These are phyloP conservation scores for Sisyra nigra DNA, from an alignment of 2,888 invertebrate genomes.

Conservation along the genomic window DNA sequence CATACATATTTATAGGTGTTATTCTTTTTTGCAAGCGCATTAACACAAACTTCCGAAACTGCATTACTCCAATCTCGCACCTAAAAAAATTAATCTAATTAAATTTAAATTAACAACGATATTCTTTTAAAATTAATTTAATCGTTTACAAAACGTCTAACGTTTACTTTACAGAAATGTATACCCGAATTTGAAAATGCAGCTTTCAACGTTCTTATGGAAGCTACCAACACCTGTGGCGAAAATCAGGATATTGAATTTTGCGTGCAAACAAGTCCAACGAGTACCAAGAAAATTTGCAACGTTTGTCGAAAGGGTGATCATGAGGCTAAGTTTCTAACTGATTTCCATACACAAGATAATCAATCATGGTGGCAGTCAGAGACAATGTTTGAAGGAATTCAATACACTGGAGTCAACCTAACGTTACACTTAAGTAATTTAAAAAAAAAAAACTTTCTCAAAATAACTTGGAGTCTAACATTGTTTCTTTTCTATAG, in stretches of 20 bases:
- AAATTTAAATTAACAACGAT: no score
- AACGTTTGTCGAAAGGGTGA: constrained; percentile 56
- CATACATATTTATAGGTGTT: constrained; percentile 76
- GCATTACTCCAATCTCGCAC: constrained; percentile 55
- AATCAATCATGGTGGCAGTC: constrained; percentile 97
- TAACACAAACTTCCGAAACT: constrained; percentile 59
- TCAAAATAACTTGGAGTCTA: neutral
- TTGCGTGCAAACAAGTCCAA: constrained; percentile 80
- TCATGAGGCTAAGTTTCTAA: constrained; percentile 62
- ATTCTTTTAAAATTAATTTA: no score
- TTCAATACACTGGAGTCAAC: constrained; percentile 84
- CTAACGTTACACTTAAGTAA: constrained; percentile 75
- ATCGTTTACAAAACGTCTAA: no score
- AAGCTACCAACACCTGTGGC: constrained; percentile 94
- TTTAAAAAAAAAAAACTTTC: constrained; percentile 15
- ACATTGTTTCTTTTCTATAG: constrained; percentile 36
- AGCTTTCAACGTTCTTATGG: constrained; percentile 76
- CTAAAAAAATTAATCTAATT: constrained; percentile 1
- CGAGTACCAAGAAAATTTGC: constrained; percentile 53
- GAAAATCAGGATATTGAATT: constrained; percentile 62
- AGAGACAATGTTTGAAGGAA: constrained; percentile 89
- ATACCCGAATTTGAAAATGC: constrained; percentile 95
- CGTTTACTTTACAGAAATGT: constrained; percentile 59
- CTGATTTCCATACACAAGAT: constrained; percentile 81
- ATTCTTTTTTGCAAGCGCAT: constrained; percentile 54